Conservation (phyloP, 2,113 vertebrate species). For the Gobio gobio region DNA sequence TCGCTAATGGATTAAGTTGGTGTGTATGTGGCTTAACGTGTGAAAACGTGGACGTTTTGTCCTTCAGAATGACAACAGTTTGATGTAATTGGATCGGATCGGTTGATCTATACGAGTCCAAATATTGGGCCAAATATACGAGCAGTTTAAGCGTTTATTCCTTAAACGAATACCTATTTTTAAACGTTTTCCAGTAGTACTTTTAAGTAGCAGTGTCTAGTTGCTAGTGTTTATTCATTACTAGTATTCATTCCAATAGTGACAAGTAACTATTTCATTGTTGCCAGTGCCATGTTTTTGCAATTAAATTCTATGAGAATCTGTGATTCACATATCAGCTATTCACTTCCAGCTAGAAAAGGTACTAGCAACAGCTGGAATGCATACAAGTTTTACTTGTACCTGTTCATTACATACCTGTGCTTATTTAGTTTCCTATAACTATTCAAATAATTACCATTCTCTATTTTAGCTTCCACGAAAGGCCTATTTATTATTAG, state of each 20-base stretch:
- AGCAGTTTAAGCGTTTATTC: background rate
- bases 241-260: background rate
- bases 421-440: background rate
- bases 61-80: constrained; percentile 57
- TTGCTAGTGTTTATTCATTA: background rate
- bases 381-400: background rate
- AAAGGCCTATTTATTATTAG: background rate
- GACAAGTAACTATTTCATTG: background rate
- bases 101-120: background rate
- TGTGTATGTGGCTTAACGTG: constrained; percentile 29
- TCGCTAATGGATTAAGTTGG: constrained; percentile 41
- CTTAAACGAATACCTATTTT: background rate
- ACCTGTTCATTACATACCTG: background rate
- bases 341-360: background rate
- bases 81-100: constrained; percentile 48
- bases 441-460: background rate
- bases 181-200: background rate
- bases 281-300: background rate
- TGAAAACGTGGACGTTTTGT: constrained; percentile 48
- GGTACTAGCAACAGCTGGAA: too few relatives aligned
- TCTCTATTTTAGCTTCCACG: background rate
- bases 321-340: background rate
- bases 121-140: background rate
- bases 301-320: background rate
- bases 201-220: background rate